Evolutionary conservation across 2,888 invertebrate species (phyloP).

Genomic region (Euphydryas editha): DNA sequence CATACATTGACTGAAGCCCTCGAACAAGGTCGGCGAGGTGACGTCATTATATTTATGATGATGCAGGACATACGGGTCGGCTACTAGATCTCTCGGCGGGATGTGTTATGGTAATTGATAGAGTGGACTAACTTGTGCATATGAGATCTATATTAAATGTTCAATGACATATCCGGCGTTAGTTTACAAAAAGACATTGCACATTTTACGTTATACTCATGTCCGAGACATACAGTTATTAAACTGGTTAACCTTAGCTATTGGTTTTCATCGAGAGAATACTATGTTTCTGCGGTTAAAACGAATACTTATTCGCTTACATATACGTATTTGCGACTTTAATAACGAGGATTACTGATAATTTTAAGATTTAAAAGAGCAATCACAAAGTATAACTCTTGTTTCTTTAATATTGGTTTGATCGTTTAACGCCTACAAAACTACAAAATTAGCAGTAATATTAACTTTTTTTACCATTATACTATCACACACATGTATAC

Average conservation of each 20-base stretch:
- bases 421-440: no score
- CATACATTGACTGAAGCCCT: conserved; percentile 63
- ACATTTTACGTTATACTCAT: conserved; percentile 47
- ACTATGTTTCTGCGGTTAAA: conserved; percentile 12
- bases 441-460: no score
- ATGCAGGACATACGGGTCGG: conserved; percentile 68
- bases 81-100: conserved; percentile 53
- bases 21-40: conserved; percentile 67
- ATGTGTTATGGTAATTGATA: conserved; percentile 67
- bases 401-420: no score
- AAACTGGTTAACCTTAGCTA: conserved; percentile 58
- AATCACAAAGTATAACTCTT: no score
- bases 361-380: no score
- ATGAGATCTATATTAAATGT: conserved; percentile 46
- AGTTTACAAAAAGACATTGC: neutral
- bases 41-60: conserved; percentile 71
- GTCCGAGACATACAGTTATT: conserved; percentile 47
- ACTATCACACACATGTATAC: no score
- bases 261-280: conserved; percentile 28
- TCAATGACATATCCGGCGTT: conserved; percentile 56
- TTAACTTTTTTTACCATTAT: no score
- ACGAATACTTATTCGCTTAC: conserved; percentile 4
- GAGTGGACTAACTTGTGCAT: conserved; percentile 54
- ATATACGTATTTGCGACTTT: neutral
- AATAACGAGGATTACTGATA: neutral